Base-by-base conservation (phyloP, 2,888 invertebrate species). In the Hirtodrosophila cameraria region DNA sequence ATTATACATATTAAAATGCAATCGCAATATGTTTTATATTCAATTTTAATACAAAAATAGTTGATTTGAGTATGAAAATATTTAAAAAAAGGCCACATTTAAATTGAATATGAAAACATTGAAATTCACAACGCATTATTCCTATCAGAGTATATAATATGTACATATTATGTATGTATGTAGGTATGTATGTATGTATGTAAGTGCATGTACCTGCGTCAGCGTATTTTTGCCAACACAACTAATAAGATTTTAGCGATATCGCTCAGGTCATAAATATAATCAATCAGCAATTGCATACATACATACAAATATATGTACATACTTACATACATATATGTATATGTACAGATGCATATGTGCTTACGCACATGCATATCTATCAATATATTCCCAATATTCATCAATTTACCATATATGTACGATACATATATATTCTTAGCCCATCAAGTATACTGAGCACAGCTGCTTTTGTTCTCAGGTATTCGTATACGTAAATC, bases 391-490 rank as follows among this genome's bases (percentile, higher is more conserved):
- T n/a, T 23, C 9, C 11, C 12, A 5, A 15, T 11, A 12, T 5
- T n/a, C n/a, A 27, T 30, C 3, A 39, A 33, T 35, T 18, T 54
- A 36, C 36, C 8, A 9, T 7, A n/a, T n/a, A n/a, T n/a, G 15
- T 6, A 13, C 1, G 13, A 41, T 9, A 8, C 7, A 1, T 20
- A 11, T 7, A n/a, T 52, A n/a, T 38, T 15, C 7, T 18, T 20
- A 20, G 2, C 23, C 7, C 23, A 23, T 4, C 9, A 13, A 30
- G 18, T 25, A 16, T 5, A 38, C 16, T 43, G 2, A 12, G 3
- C 16, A 18, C 70, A 71, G 49, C 50, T 72, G 75, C 25, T 38
- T 9, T 33, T 52, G 23, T 46, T 55, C 57, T 30, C 53, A 71
- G 31, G 12, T 25, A 36, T 38, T 36, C 13, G 16, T 25, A 36